phyloP scores from a whole-genome alignment of 35 echinoderm and acorn worm species.

The Ophiothrix spiculata region DNA sequence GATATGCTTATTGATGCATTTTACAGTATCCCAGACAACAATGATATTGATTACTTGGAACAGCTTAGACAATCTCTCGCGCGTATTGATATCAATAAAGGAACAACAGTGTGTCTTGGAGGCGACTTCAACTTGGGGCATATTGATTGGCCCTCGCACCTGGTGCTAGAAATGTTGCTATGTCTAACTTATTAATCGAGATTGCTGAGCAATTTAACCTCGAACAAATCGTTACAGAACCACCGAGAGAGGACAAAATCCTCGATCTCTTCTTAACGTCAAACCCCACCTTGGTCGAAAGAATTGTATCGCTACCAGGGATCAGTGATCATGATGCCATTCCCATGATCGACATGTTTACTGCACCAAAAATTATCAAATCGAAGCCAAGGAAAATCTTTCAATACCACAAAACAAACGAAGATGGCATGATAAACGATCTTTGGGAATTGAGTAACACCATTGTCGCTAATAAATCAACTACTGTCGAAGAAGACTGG shows the following conservation, averaged over 20 bases:
- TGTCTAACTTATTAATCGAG: slow-evolving; percentile 2
- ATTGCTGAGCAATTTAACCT: slow-evolving; percentile 5
- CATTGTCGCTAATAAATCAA: not conserved
- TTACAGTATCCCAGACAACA: not conserved
- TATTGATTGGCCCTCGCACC: not conserved
- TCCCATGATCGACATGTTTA: not conserved
- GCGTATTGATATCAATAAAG: not conserved
- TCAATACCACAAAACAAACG: not conserved
- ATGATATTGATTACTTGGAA: not conserved
- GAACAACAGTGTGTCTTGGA: not conserved
- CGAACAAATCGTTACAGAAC: not conserved
- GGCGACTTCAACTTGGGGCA: not conserved
- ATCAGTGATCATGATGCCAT: not conserved
- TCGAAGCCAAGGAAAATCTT: not conserved
- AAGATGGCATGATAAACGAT: not conserved
- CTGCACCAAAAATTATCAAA: not conserved
- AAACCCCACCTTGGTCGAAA: not conserved
- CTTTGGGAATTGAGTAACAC: not conserved
- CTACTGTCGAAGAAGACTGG: not conserved
- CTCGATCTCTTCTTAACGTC: slow-evolving; percentile 3
- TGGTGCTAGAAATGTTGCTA: not conserved
- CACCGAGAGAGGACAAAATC: slow-evolving; percentile 16
- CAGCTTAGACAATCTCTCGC: not conserved
- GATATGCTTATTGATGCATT: not conserved
- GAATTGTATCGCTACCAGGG: not conserved